Evolutionary conservation across 2,888 invertebrate genomes (phyloP).

Genomic region (Apantesis nais): DNA sequence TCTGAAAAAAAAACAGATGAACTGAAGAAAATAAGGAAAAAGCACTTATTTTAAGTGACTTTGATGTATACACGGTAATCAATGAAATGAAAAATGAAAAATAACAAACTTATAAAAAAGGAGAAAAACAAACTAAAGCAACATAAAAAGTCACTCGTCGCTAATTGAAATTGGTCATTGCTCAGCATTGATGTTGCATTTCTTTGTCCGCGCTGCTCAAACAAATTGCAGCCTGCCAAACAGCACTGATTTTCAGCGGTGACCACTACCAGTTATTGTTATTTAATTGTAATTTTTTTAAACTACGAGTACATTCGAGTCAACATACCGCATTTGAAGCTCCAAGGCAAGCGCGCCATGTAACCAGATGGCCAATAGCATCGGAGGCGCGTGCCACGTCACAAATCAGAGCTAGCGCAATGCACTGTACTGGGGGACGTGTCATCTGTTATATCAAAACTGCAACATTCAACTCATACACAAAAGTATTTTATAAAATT

Average conservation of each 20-base stretch:
- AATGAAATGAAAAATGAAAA: not conserved
- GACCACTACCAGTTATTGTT: too few relatives aligned
- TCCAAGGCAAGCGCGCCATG: constrained; percentile 68
- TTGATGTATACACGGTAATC: not conserved
- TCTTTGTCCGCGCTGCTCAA: too few relatives aligned
- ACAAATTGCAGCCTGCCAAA: too few relatives aligned
- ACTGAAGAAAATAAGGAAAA: not conserved
- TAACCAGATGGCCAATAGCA: constrained; percentile 67
- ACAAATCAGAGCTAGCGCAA: constrained; percentile 69
- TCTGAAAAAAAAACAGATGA: constrained; percentile 43
- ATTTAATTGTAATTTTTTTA: not conserved
- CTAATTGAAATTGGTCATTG: too few relatives aligned
- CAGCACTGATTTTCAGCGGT: too few relatives aligned
- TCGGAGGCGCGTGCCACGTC: constrained; percentile 66
- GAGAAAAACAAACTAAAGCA: too few relatives aligned
- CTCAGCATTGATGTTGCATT: too few relatives aligned
- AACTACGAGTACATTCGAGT: not conserved
- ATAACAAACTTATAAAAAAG: too few relatives aligned
- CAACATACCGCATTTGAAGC: constrained; percentile 59
- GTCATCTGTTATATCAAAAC: constrained; percentile 56
- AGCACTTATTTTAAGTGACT: not conserved
- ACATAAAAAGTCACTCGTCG: too few relatives aligned
- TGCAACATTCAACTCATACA: not conserved
- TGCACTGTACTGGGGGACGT: constrained; percentile 63
- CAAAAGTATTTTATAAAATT: not conserved